These are phyloP conservation scores for Nyctibius grandis DNA, from an alignment of 2,797 vertebrate genomes.

Conservation along the genomic window DNA sequence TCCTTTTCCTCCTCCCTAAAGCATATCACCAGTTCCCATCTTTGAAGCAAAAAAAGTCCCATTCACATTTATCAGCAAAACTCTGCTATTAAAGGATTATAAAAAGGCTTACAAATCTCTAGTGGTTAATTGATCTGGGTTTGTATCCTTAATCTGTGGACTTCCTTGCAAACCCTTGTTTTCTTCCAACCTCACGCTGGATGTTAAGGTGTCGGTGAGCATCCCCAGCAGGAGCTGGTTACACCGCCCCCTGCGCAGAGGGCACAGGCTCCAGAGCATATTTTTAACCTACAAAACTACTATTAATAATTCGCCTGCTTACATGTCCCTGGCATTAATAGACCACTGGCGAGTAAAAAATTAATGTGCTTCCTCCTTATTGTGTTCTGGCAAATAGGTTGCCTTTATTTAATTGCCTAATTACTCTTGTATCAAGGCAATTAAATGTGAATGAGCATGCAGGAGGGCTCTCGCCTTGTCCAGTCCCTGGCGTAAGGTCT, in stretches of 20 bases:
- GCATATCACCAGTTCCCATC: background rate
- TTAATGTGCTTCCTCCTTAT: background rate
- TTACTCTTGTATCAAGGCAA: constrained; percentile 20
- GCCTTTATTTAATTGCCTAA: background rate
- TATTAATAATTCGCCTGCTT: background rate
- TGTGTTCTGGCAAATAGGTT: background rate
- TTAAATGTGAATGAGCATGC: background rate
- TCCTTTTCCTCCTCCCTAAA: background rate
- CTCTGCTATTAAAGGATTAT: constrained; percentile 59
- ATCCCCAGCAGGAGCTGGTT: background rate
- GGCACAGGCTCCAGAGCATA: rapidly evolving
- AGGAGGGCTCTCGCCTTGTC: background rate
- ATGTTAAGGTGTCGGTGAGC: background rate
- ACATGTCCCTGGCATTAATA: background rate
- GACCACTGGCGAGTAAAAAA: background rate
- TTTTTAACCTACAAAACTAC: background rate
- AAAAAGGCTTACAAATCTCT: constrained; percentile 45
- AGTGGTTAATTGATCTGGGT: constrained; percentile 54
- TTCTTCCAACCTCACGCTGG: background rate
- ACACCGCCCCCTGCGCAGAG: background rate
- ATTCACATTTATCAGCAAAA: constrained; percentile 67
- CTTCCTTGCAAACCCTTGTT: constrained; percentile 28
- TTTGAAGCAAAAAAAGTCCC: constrained; percentile 7
- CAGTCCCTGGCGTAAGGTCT: background rate
- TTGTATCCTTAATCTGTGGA: constrained; percentile 1